A percentile compares a stretch with the other conserved stretches of the same genome.
These are phyloP conservation scores for Pseudomyrmex gracilis DNA, from an alignment of 1,140 invertebrate genomes.

Conservation along the genomic window DNA sequence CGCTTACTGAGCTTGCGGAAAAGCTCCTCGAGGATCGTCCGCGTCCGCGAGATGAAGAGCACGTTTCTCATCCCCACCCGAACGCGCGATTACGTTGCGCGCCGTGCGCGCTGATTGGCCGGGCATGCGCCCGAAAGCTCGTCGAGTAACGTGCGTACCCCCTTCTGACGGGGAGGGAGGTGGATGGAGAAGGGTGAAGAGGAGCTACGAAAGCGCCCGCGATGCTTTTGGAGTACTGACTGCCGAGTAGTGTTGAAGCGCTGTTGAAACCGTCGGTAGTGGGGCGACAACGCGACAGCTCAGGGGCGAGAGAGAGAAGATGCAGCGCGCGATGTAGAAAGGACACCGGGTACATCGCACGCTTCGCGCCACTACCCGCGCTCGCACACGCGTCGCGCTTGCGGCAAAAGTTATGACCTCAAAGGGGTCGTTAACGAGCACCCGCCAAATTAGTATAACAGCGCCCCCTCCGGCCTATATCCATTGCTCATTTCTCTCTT, in stretches of 20 bases:
- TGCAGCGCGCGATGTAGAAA: slow-evolving; percentile 49
- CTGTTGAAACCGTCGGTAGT: slow-evolving; percentile 53
- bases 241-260: slow-evolving; percentile 64
- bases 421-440: slow-evolving; percentile 81
- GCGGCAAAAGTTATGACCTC: slow-evolving; percentile 82
- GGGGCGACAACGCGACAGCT: slow-evolving; percentile 46
- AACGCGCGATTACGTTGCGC: slow-evolving; percentile 50
- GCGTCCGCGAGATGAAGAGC: slow-evolving; percentile 62
- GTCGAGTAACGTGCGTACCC: slow-evolving; percentile 45
- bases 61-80: slow-evolving; percentile 76
- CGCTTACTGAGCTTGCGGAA: slow-evolving; percentile 80
- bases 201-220: slow-evolving; percentile 49
- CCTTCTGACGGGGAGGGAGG: slow-evolving; percentile 1
- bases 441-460: slow-evolving; percentile 80
- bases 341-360: slow-evolving; percentile 55
- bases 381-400: slow-evolving; percentile 63
- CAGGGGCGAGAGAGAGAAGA: not conserved
- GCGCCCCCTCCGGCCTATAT: slow-evolving; percentile 31
- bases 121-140: slow-evolving; percentile 46
- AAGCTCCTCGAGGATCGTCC: slow-evolving; percentile 64
- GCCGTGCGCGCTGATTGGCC: slow-evolving; percentile 56
- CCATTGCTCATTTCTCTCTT: not conserved
- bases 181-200: not conserved
- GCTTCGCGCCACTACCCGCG: slow-evolving; percentile 47
- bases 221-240: slow-evolving; percentile 63